phyloP scores from a whole-genome alignment of 2,113 vertebrate genomes.

The Nyctereutes procyonoides region DNA sequence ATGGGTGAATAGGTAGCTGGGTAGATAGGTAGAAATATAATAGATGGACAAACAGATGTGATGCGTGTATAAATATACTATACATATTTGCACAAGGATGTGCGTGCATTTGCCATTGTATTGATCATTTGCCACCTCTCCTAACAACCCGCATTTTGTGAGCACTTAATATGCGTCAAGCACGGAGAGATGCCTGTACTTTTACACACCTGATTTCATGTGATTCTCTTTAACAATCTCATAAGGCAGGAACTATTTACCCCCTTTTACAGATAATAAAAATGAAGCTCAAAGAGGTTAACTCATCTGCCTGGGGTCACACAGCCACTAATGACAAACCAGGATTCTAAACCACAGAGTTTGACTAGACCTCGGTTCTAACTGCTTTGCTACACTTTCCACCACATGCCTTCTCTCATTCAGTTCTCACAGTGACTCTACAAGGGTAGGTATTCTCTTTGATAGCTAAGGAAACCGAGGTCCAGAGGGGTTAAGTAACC shows the following conservation, averaged over 20 bases:
- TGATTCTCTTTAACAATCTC: background rate
- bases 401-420: background rate
- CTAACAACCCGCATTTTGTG: background rate
- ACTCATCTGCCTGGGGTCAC: background rate
- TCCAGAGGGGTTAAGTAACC: background rate
- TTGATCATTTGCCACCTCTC: background rate
- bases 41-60: background rate
- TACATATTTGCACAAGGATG: background rate
- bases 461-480: background rate
- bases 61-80: background rate
- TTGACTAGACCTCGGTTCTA: background rate
- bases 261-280: background rate
- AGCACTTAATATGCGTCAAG: background rate
- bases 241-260: background rate
- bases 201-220: background rate
- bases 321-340: background rate
- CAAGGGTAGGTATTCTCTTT: background rate
- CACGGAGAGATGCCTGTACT: background rate
- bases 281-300: background rate
- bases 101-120: background rate
- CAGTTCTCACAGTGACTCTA: background rate
- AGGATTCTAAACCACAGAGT: background rate
- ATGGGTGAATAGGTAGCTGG: background rate
- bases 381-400: background rate
- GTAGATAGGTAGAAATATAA: background rate